Base-by-base conservation (phyloP, 2,113 vertebrate genomes). In the Caranx melampygus region DNA sequence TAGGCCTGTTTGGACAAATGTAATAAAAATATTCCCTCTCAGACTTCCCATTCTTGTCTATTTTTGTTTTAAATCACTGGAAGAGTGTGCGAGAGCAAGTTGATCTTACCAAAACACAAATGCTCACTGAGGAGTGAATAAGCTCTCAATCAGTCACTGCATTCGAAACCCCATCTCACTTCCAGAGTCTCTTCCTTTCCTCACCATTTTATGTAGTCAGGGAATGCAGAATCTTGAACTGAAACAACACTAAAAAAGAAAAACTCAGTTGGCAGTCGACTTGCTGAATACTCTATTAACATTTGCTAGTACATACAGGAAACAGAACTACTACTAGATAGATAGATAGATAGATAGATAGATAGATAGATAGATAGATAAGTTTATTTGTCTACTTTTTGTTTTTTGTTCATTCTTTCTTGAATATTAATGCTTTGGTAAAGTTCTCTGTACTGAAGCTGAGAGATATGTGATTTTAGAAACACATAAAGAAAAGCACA, bases 1-100 rank as follows among this genome's bases (percentile, higher is more conserved):
- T 65, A 68, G 51, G 82, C 52, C 35, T 52, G 66, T 69, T 88
- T 83, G 47, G 81, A 75, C 51, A 72, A 75, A 63, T 66, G 72
- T 44, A 64, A 71, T 85, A 74, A 85, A 87, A 88, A 86, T 79
- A 92, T 81, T 75, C 64, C 44, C 42, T 77, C n/a, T 73, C 61
- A 81, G 65, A 78, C 45, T 37, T 66, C 33, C 55, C 31, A 79
- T 81, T 71, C 65, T 77, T 47, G 34, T 70, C 75, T 87, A 79
- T 87, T 85, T 89, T 75, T 84, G 21, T 62, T 65, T 60, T n/a
- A 65, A 31, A 67, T 5, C 8, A 3, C 16, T 34, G 52, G n/a
- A 42, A 31, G 42, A 68, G 57, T 33, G 21, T 40, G 37, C 64
- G 42, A 21, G 42, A 58, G 49, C 9, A 35, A 20, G 31, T 21